phyloP scores from a whole-genome alignment of 2,888 invertebrate species.

The Cataglyphis livida region DNA sequence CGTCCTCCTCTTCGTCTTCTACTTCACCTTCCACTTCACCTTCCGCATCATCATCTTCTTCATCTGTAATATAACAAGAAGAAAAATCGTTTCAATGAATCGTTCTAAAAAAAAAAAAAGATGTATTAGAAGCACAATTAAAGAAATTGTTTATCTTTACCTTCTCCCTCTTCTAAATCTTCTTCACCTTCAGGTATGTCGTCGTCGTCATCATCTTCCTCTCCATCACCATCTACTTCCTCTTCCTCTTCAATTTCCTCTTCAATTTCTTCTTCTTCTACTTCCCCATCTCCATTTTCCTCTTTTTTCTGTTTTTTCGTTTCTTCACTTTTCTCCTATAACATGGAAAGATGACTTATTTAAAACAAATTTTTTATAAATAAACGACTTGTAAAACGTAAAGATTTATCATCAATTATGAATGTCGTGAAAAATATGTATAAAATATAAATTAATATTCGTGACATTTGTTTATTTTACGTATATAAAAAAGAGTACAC shows the following conservation, averaged over 20 bases:
- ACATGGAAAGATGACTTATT: constrained; percentile 23
- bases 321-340: constrained; percentile 91
- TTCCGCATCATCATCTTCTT: constrained; percentile 83
- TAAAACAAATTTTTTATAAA: neutral
- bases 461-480: neutral
- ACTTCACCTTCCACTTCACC: constrained; percentile 80
- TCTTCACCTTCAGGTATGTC: constrained; percentile 89
- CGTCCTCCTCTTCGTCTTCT: constrained; percentile 83
- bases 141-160: constrained; percentile 65
- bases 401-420: neutral
- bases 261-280: constrained; percentile 88
- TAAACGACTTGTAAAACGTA: neutral
- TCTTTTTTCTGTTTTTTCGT: constrained; percentile 93
- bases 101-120: neutral
- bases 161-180: constrained; percentile 82
- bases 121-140: neutral
- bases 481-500: neutral
- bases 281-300: constrained; percentile 90
- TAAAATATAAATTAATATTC: neutral
- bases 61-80: constrained; percentile 75
- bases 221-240: constrained; percentile 89
- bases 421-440: neutral
- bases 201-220: constrained; percentile 89
- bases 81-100: neutral
- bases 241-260: constrained; percentile 89